These are phyloP conservation scores for Miltochrista miniata DNA, from an alignment of 2,888 invertebrate genomes.

Conservation along the genomic window DNA sequence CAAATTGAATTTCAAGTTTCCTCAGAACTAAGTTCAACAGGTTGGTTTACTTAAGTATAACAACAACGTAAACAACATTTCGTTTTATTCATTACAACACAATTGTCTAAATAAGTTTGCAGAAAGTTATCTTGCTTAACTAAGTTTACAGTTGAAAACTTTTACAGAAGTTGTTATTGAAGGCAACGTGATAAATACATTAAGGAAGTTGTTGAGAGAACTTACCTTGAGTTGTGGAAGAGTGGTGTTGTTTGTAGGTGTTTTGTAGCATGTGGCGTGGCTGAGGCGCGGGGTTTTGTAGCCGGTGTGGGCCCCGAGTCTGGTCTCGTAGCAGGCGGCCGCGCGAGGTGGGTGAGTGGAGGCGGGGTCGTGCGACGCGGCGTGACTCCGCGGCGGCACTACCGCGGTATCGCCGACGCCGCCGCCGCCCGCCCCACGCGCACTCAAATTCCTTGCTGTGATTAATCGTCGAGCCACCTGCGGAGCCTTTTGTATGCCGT, in stretches of 20 bases:
- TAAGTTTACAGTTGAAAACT: conserved; percentile 16
- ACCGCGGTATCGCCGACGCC: conserved; percentile 31
- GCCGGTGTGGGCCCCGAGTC: conserved; percentile 3
- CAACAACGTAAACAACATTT: conserved; percentile 45
- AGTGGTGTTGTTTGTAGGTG: conserved; percentile 26
- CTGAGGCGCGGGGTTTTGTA: too few relatives aligned
- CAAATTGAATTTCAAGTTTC: conserved; percentile 35
- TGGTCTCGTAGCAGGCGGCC: conserved; percentile 25
- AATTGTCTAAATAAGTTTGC: conserved; percentile 16
- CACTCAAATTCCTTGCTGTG: conserved; percentile 68
- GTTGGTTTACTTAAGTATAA: conserved; percentile 39
- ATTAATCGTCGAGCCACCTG: conserved; percentile 81
- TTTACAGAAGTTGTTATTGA: conserved; percentile 11
- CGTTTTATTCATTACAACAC: conserved; percentile 23
- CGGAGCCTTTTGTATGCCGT: conserved; percentile 74
- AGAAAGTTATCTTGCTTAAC: conserved; percentile 5
- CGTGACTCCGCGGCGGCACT: conserved; percentile 70
- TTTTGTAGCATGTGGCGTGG: conserved; percentile 9
- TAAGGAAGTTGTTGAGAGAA: conserved; percentile 1
- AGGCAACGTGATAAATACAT: neutral
- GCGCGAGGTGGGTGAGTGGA: conserved; percentile 39
- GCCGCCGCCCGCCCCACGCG: conserved; percentile 48
- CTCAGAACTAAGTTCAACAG: conserved; percentile 53
- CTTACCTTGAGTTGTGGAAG: conserved; percentile 26
- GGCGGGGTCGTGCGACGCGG: conserved; percentile 66